Base-by-base conservation (phyloP, 2,113 vertebrate species). In the Quiscalus mexicanus region DNA sequence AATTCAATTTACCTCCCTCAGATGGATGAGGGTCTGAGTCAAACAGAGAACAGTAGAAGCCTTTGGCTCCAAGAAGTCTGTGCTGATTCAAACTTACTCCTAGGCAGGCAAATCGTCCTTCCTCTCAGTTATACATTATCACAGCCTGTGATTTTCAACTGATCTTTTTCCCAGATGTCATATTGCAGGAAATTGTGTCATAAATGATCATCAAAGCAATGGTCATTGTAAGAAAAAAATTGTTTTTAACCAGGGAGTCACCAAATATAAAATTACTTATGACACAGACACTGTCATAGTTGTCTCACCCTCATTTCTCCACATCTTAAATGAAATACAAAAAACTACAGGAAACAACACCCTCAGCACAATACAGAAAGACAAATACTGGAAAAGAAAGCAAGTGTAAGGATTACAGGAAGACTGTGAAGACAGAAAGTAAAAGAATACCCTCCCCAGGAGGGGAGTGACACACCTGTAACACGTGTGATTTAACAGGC, bases 11-110 rank as follows among this genome's bases (percentile, higher is more conserved):
- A 60, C 77, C 59, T 80, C 55, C 71, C 85, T 94, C 5, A 12
- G 84, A 93, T 60, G 42, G 82, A 94, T 58, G 79, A 92, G 83
- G 25, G 49, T 76, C 62, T 76, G 45, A 94, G 12, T 88, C 83
- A 94, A 94, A 83, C 25, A 55, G 0, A 64, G n/a, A 80, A 85
- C 63, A 91, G 39, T 91, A 60, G 52, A 87, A 94, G 78, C 20
- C 44, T 83, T 21, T 83, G 84, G 76, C 82, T 96, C 95, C 93
- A 86, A 77, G 59, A 88, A 90, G 82, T 94, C 93, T 96, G 64
- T 53, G 55, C 64, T 75, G 39, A 44, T 67, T 96, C 75, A 96
- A 70, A 86, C 47, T 35, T 80, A 50, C 45, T 94, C 39, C 84
- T 30, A 67, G 28, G 65, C 68, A 90, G 56, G 35, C 63, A 92